phyloP scores from a whole-genome alignment of 92 coral and sea anemone genomes.

The Galaxea fascicularis region DNA sequence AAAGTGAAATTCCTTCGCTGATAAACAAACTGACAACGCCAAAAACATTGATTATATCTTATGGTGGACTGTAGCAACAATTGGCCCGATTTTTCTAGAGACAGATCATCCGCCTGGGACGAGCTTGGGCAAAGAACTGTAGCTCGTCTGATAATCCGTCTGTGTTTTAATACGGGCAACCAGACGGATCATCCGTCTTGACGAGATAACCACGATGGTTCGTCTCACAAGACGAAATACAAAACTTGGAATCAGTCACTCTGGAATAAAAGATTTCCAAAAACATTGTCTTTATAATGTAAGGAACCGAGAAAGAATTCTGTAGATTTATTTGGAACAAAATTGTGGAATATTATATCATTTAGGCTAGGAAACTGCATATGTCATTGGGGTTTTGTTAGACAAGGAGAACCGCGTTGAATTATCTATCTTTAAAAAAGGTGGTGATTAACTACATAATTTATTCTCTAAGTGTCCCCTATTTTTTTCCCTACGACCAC shows the following conservation, averaged over 20 bases:
- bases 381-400: background rate
- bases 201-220: no score
- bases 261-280: background rate
- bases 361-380: background rate
- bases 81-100: no score
- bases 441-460: no score
- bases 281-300: background rate
- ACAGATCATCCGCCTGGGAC: no score
- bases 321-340: background rate
- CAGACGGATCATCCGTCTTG: no score
- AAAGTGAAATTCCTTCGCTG: slow-evolving; percentile 8
- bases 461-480: no score
- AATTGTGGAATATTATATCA: background rate
- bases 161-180: no score
- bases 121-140: no score
- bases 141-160: no score
- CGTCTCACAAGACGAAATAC: no score
- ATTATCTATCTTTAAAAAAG: background rate
- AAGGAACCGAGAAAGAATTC: background rate
- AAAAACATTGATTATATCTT: background rate
- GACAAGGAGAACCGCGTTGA: background rate
- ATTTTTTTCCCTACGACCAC: no score
- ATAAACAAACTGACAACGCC: background rate
- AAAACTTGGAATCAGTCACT: background rate
- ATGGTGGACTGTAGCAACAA: no score